These are phyloP conservation scores for Xiphydria camelus DNA, from an alignment of 2,888 invertebrate genomes.

Conservation along the genomic window DNA sequence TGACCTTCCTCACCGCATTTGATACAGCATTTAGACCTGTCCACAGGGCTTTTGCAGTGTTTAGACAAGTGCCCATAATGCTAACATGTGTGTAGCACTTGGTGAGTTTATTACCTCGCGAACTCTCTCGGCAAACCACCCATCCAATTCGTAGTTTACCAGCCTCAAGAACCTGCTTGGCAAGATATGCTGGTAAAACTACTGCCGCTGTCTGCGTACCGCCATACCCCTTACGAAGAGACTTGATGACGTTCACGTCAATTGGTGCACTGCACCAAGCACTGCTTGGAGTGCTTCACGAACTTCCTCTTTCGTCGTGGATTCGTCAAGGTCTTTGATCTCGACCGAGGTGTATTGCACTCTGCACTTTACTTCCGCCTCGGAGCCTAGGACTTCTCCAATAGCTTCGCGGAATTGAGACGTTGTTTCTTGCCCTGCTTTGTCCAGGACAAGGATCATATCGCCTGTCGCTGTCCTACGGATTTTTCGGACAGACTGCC, in stretches of 20 bases:
- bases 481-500: neutral
- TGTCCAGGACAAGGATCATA: neutral
- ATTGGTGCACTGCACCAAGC: too few relatives aligned
- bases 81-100: slow-evolving; percentile 18
- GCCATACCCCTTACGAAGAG: neutral
- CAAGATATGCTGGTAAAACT: neutral
- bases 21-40: slow-evolving; percentile 14
- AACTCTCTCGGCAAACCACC: slow-evolving; percentile 6
- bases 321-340: neutral
- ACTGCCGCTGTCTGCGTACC: neutral
- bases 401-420: neutral
- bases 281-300: neutral
- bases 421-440: neutral
- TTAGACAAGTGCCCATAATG: slow-evolving; percentile 16
- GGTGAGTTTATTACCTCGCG: neutral
- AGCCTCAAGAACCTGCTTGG: slow-evolving; percentile 1
- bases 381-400: neutral
- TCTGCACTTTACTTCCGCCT: neutral
- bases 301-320: neutral
- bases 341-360: neutral
- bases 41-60: slow-evolving; percentile 7
- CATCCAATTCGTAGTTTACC: slow-evolving; percentile 5
- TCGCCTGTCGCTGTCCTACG: slow-evolving; percentile 5
- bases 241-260: too few relatives aligned
- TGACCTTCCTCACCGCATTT: slow-evolving; percentile 21